A percentile compares a stretch with the other conserved stretches of the same genome.
Conservation (phyloP, 2,888 invertebrate species). For the Leucophenga maculata region DNA sequence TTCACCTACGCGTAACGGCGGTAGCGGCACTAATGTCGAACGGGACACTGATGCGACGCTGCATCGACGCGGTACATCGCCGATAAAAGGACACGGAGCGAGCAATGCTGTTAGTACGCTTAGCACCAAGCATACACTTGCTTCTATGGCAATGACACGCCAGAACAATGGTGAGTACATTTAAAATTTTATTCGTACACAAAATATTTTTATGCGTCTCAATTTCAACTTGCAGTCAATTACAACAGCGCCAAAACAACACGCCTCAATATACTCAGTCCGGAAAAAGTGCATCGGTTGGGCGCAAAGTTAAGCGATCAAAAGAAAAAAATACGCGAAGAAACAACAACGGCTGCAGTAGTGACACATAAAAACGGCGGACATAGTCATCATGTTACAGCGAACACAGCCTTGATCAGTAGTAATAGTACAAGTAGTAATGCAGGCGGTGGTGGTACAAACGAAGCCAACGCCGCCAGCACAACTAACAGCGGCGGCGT, state of each 20-base stretch:
- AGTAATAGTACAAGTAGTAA: background rate
- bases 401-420: no score
- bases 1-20: background rate
- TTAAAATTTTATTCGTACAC: no score
- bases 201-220: no score
- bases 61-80: background rate
- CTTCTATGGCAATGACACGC: slow-evolving; percentile 29
- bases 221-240: no score
- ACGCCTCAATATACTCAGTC: slow-evolving; percentile 68
- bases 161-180: slow-evolving; percentile 16
- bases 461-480: background rate
- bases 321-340: slow-evolving; percentile 59
- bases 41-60: background rate
- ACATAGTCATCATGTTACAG: no score
- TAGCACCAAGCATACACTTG: slow-evolving; percentile 36
- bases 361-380: no score
- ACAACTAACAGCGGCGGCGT: slow-evolving; percentile 13
- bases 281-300: slow-evolving; percentile 69
- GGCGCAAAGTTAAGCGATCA: slow-evolving; percentile 67
- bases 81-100: background rate
- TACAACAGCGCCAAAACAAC: slow-evolving; percentile 47
- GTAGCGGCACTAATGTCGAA: no score
- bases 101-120: slow-evolving; percentile 32
- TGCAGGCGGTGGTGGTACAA: background rate
- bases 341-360: slow-evolving; percentile 30